Base-by-base conservation (phyloP, 2,888 invertebrate species). In the Brachynemurus nebulosus region DNA sequence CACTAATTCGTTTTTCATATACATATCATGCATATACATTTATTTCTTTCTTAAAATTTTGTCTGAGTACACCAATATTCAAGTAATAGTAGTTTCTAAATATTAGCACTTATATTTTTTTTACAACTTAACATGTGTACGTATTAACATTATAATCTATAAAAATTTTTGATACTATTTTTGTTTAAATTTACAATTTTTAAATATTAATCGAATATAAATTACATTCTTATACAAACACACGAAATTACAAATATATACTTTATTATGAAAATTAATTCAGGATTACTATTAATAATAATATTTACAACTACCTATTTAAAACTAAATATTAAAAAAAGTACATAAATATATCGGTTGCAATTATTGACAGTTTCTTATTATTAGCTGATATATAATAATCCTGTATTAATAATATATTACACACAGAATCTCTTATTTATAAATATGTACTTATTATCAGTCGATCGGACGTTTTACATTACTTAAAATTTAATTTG, bases 11-110 rank as follows among this genome's bases (percentile, higher is more conserved):
- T 30, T 30, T 54, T 58, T 60, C 61, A 61, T 60, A 59, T 62
- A 61, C 59, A 62, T 62, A 63, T 64, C 66, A 65, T 66, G 66
- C 65, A 66, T 63, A 63, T 59, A 65, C 64, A 66, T 62, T 63
- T 62, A 65, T 62, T 62, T 55, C 20, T 51, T 58, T 57, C 59
- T 59, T 62, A 65, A 60, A 35, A 16, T 18, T n/a, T 42, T 9
- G 37, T 19, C 20, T 37, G 16, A 56, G 55, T 63, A 64, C 62
- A 62, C 57, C 58, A 56, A 54, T 57, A 54, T 55, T 58, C 57
- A 53, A 55, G 35, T 42, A 42, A 42, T 42, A 34, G 16, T 42
- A 34, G 8, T 35, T 35, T 36, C 20, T 37, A 37, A 12, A 37
- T 37, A 8, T 37, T 37, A 37, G 12, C 18, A 19, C 20, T 17